Evolutionary conservation across 1,140 invertebrate genomes (phyloP).

Genomic region (Lanistes nyassanus): DNA sequence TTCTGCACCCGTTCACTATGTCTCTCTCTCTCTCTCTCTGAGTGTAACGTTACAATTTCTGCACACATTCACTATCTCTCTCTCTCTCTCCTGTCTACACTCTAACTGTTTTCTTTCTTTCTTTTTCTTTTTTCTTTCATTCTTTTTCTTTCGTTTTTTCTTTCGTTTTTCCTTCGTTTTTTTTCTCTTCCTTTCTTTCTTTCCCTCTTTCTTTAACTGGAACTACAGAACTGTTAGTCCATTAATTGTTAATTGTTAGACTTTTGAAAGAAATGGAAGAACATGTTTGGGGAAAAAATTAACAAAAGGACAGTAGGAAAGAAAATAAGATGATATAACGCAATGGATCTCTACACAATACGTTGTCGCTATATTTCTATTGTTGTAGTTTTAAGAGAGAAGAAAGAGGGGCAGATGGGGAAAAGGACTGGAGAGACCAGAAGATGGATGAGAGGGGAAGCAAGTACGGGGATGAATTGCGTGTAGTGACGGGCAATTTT

Average conservation of each 20-base stretch:
- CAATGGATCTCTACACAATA: no score
- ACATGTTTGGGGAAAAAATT: no score
- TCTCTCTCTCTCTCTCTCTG: slow-evolving; percentile 9
- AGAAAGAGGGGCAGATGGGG: slow-evolving; percentile 21
- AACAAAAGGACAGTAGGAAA: no score
- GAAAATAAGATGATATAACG: no score
- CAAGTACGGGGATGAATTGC: background rate
- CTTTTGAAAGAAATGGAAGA: no score
- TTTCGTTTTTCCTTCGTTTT: background rate
- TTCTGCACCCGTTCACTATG: background rate
- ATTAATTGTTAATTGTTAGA: no score
- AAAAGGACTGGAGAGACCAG: slow-evolving; percentile 8
- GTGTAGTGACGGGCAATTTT: slow-evolving; percentile 1
- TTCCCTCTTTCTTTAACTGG: background rate
- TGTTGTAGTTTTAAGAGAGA: slow-evolving; percentile 24
- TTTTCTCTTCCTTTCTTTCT: background rate
- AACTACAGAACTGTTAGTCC: no score
- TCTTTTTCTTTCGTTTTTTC: background rate
- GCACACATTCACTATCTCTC: no score
- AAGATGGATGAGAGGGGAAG: background rate
- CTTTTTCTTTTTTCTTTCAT: background rate
- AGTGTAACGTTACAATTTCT: no score
- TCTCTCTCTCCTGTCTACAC: no score
- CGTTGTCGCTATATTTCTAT: no score
- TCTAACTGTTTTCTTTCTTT: background rate